These are phyloP conservation scores for Phyllotreta cruciferae DNA, from an alignment of 2,888 invertebrate species.

Conservation along the genomic window DNA sequence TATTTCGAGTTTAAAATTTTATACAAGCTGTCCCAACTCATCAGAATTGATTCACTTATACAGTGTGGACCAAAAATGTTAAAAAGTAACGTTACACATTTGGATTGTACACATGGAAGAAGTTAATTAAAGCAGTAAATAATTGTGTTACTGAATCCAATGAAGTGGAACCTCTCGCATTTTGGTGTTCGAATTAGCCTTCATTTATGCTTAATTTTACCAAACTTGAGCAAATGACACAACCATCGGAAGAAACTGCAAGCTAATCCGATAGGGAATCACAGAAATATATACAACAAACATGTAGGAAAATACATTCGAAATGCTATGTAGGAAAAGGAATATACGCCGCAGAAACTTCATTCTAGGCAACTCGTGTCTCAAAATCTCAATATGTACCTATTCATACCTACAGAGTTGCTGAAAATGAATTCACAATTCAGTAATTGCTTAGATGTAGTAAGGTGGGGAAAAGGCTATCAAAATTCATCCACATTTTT, in stretches of 20 bases:
- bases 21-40: too few relatives aligned
- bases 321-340: conserved; percentile 15
- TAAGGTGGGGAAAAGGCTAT: conserved; percentile 15
- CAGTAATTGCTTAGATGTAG: conserved; percentile 28
- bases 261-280: conserved; percentile 54
- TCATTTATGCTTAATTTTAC: conserved; percentile 13
- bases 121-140: too few relatives aligned
- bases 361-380: background rate
- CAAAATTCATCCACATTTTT: conserved; percentile 10
- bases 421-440: too few relatives aligned
- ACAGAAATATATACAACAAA: conserved; percentile 49
- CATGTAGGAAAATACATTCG: conserved; percentile 29
- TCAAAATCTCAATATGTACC: too few relatives aligned
- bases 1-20: background rate
- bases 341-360: background rate
- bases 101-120: too few relatives aligned
- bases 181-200: background rate
- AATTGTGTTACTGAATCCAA: too few relatives aligned
- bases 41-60: too few relatives aligned
- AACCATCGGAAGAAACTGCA: conserved; percentile 56
- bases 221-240: conserved; percentile 57
- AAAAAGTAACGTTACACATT: too few relatives aligned
- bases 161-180: too few relatives aligned
- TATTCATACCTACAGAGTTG: too few relatives aligned
- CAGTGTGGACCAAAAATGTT: too few relatives aligned